Conservation (phyloP, 2,888 invertebrate species). For the Eristalinus sepulchralis region DNA sequence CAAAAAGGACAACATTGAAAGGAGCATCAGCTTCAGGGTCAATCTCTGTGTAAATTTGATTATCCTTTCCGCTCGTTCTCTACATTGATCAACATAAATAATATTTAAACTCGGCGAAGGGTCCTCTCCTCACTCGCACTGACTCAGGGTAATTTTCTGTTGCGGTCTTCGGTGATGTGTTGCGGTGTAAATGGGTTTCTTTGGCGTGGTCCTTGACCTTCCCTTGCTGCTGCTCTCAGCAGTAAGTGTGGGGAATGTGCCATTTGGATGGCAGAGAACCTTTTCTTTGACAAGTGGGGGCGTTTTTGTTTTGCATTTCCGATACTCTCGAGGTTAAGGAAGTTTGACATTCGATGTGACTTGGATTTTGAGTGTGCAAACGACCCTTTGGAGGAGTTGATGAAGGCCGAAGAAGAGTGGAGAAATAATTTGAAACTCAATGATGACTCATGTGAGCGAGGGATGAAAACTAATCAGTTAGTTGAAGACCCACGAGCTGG, state of each 20-base stretch:
- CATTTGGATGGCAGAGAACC: constrained; percentile 1
- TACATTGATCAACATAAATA: constrained; percentile 57
- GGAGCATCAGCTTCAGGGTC: constrained; percentile 31
- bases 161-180: constrained; percentile 55
- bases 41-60: constrained; percentile 67
- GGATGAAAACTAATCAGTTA: too few relatives aligned
- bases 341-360: constrained; percentile 54
- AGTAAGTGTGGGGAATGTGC: constrained; percentile 31
- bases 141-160: constrained; percentile 42
- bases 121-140: constrained; percentile 9
- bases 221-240: constrained; percentile 48
- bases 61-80: constrained; percentile 31
- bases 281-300: background rate
- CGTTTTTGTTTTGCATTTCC: constrained; percentile 28
- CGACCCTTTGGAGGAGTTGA: constrained; percentile 6
- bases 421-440: background rate
- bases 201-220: constrained; percentile 58
- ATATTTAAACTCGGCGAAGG: constrained; percentile 59
- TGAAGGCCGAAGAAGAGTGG: background rate
- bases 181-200: constrained; percentile 39
- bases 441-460: too few relatives aligned
- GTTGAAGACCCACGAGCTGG: too few relatives aligned
- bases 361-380: constrained; percentile 44
- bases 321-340: constrained; percentile 35
- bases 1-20: constrained; percentile 8